These are phyloP conservation scores for Drosophila buzzatii DNA, from an alignment of 2,888 invertebrate genomes.

Conservation along the genomic window DNA sequence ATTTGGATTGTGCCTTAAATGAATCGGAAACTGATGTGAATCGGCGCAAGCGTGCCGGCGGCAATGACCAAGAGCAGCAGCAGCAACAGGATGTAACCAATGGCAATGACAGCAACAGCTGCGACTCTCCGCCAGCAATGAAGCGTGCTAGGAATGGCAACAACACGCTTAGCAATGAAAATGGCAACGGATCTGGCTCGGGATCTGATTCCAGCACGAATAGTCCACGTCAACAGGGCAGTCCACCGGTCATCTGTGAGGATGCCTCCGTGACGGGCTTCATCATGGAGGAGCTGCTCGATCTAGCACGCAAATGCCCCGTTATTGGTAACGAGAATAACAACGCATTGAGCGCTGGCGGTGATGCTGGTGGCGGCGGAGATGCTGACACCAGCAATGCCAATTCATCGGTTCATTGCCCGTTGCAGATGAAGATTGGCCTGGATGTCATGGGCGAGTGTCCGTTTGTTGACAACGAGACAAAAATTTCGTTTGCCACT, in stretches of 20 bases:
- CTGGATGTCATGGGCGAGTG: constrained; percentile 84
- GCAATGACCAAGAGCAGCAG: constrained; percentile 18
- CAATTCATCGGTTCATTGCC: constrained; percentile 78
- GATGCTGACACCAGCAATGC: constrained; percentile 70
- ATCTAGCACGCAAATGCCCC: constrained; percentile 84
- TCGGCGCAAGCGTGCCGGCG: constrained; percentile 47
- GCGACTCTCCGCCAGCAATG: constrained; percentile 76
- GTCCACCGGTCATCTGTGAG: constrained; percentile 84
- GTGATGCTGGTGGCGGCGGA: constrained; percentile 59
- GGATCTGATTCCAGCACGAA: constrained; percentile 58
- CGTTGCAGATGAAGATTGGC: constrained; percentile 85
- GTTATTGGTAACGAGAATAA: constrained; percentile 74
- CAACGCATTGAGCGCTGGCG: constrained; percentile 33
- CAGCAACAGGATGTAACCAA: constrained; percentile 20
- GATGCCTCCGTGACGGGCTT: constrained; percentile 72
- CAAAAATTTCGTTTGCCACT: constrained; percentile 80
- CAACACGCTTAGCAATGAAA: constrained; percentile 43
- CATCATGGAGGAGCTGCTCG: constrained; percentile 83
- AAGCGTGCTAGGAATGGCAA: constrained; percentile 77
- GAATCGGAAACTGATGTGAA: constrained; percentile 43
- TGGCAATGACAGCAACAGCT: constrained; percentile 45
- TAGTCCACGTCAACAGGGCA: constrained; percentile 66
- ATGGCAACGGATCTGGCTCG: constrained; percentile 39
- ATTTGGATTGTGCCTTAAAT: constrained; percentile 78
- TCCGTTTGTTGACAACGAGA: constrained; percentile 86